Evolutionary conservation across 37 sponge, comb jelly and placozoan genomes (phyloP).

Genomic region (Chondrosia reniformis): DNA sequence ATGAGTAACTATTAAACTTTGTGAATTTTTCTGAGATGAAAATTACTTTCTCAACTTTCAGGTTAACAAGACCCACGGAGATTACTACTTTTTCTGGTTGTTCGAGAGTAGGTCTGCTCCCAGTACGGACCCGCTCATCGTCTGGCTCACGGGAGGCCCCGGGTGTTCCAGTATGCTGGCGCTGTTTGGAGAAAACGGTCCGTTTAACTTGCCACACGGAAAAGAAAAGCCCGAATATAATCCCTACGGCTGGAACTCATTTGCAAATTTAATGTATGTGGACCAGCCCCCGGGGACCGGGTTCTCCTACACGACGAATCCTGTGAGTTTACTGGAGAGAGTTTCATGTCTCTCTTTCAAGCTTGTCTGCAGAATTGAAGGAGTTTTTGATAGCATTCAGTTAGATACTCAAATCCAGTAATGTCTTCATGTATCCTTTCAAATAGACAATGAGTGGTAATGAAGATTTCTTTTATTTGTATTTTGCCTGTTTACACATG

Average conservation of each 20-base stretch:
- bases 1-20: too few species aligned
- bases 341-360: too few species aligned
- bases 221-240: slow-evolving; percentile 47
- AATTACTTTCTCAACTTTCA: too few species aligned
- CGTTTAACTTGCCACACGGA: slow-evolving; percentile 59
- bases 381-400: too few species aligned
- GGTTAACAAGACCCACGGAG: slow-evolving; percentile 78
- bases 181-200: slow-evolving; percentile 81
- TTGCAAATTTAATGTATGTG: slow-evolving; percentile 81
- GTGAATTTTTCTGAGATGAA: too few species aligned
- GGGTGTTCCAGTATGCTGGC: slow-evolving; percentile 86
- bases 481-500: too few species aligned
- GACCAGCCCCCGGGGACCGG: slow-evolving; percentile 91
- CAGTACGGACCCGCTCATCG: slow-evolving; percentile 67
- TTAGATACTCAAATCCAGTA: too few species aligned
- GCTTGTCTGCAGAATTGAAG: too few species aligned
- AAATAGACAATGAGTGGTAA: too few species aligned
- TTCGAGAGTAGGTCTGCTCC: slow-evolving; percentile 79
- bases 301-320: slow-evolving; percentile 73
- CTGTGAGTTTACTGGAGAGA: too few species aligned
- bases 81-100: slow-evolving; percentile 82
- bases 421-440: too few species aligned
- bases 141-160: slow-evolving; percentile 91
- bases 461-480: too few species aligned
- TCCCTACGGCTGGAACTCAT: slow-evolving; percentile 78